phyloP scores from a whole-genome alignment of 2,797 vertebrate species.

The Kryptolebias ocellatus region DNA sequence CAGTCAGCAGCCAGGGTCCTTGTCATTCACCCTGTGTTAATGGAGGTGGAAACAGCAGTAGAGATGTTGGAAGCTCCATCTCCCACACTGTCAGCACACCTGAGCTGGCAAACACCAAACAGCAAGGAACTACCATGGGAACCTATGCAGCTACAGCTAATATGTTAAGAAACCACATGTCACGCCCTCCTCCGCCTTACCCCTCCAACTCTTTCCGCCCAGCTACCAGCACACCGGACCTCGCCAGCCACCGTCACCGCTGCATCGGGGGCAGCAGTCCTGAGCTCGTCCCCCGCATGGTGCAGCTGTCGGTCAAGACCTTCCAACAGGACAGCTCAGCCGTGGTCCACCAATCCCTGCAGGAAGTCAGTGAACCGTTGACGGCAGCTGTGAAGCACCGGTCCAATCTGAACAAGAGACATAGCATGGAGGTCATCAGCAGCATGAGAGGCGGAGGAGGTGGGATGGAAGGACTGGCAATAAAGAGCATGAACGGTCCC shows the following conservation, averaged over 20 bases:
- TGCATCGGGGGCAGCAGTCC: conserved; percentile 93
- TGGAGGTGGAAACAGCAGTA: conserved; percentile 56
- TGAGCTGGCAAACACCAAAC: conserved; percentile 91
- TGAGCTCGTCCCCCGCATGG: conserved; percentile 92
- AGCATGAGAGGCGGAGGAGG: conserved; percentile 86
- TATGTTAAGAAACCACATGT: conserved; percentile 89
- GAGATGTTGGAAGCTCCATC: conserved; percentile 83
- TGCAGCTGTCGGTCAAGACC: conserved; percentile 96
- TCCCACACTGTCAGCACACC: conserved; percentile 97
- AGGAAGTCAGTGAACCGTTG: conserved; percentile 93
- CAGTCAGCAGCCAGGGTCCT: conserved; percentile 66
- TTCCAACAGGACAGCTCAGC: conserved; percentile 96
- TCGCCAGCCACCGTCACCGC: conserved; percentile 93
- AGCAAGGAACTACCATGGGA: conserved; percentile 75
- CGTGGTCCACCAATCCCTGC: conserved; percentile 89
- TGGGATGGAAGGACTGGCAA: conserved; percentile 87
- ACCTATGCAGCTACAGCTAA: conserved; percentile 81
- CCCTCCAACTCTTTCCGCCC: conserved; percentile 88
- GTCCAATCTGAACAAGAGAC: conserved; percentile 87
- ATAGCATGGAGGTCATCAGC: conserved; percentile 94
- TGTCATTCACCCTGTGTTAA: conserved; percentile 74
- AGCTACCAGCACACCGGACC: conserved; percentile 94
- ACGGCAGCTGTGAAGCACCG: conserved; percentile 87
- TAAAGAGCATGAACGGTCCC: conserved; percentile 87
- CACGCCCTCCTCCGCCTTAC: conserved; percentile 91